Percentiles rank a stretch among this genome's conserved stretches.
Conservation (phyloP, 1,140 invertebrate genomes). For the Druon quercuslanigerum region DNA sequence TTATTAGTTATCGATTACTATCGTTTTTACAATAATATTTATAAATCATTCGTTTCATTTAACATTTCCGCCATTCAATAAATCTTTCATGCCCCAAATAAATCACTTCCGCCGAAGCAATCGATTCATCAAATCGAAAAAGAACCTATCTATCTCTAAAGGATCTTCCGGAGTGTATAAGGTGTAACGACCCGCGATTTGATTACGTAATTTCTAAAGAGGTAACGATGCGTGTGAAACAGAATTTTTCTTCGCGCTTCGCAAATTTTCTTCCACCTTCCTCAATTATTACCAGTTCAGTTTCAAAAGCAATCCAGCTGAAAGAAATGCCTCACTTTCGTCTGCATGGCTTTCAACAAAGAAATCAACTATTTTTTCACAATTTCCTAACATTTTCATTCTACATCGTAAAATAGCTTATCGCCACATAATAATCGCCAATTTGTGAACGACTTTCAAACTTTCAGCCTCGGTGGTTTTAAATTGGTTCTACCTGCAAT, state of each 20-base stretch:
- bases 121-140: constrained; percentile 28
- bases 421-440: neutral
- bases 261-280: constrained; percentile 45
- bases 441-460: neutral
- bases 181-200: constrained; percentile 43
- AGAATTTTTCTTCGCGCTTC: constrained; percentile 51
- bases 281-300: constrained; percentile 1
- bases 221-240: constrained; percentile 45
- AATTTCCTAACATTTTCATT: neutral
- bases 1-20: neutral
- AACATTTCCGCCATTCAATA: neutral
- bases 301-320: neutral
- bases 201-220: constrained; percentile 47
- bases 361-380: neutral
- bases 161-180: constrained; percentile 27
- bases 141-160: neutral
- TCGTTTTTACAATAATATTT: neutral
- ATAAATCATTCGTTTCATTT: neutral
- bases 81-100: constrained; percentile 24
- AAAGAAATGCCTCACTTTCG: neutral
- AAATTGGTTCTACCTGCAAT: neutral
- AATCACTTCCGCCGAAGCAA: constrained; percentile 23
- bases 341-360: neutral
- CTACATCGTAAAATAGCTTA: neutral
- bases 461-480: constrained; percentile 7